phyloP scores from a whole-genome alignment of 2,113 vertebrate species.

The Harpagus bidentatus region DNA sequence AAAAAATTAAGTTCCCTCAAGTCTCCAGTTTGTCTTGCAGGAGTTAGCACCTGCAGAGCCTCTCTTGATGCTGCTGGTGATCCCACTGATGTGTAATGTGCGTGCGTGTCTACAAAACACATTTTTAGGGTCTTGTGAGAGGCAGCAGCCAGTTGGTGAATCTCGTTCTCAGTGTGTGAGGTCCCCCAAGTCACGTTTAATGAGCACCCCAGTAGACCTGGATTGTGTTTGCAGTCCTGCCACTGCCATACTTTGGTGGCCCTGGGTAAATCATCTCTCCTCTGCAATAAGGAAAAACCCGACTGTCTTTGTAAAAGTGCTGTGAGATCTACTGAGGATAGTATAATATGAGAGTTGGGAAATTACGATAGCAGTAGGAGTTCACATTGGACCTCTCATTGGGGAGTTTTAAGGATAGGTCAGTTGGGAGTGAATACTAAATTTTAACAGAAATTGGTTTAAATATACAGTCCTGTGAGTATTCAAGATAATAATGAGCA shows the following conservation, averaged over 20 bases:
- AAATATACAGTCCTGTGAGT: neutral
- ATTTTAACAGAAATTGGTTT: neutral
- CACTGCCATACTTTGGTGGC: neutral
- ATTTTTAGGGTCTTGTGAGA: neutral
- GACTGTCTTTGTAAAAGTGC: neutral
- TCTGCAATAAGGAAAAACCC: neutral
- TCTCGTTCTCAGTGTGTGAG: neutral
- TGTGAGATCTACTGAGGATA: neutral
- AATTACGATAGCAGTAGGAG: neutral
- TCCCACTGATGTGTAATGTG: fast-evolving
- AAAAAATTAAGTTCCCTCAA: neutral
- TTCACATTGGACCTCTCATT: neutral
- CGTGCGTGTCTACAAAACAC: fast-evolving
- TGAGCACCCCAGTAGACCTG: neutral
- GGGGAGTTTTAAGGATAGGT: neutral
- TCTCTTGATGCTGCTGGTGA: neutral
- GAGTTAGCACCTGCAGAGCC: neutral
- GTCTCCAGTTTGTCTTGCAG: neutral
- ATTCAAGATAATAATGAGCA: neutral
- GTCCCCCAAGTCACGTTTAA: fast-evolving
- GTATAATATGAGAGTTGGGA: neutral
- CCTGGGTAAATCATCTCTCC: neutral
- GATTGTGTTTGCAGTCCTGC: neutral
- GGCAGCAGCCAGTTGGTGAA: neutral
- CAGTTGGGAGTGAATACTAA: neutral